Evolutionary conservation across 1,140 invertebrate genomes (phyloP).

Genomic region (Samia ricini): DNA sequence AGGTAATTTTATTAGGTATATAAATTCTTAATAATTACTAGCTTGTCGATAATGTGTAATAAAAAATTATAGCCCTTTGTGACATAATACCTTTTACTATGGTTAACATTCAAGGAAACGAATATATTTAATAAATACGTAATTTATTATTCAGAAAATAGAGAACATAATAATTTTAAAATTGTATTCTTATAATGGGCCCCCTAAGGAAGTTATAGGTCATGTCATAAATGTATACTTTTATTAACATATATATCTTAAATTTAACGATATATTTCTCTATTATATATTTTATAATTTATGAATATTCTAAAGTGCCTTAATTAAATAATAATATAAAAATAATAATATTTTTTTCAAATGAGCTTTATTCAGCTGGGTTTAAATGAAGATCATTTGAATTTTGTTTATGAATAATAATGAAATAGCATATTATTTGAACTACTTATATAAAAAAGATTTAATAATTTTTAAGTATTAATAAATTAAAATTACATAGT

Average conservation of each 20-base stretch:
- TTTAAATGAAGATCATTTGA: slow-evolving; percentile 56
- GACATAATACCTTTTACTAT: neutral
- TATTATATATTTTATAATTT: slow-evolving; percentile 38
- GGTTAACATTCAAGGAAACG: neutral
- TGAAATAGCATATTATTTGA: neutral
- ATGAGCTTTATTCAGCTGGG: slow-evolving; percentile 67
- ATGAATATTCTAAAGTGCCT: slow-evolving; percentile 29
- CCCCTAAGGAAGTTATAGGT: slow-evolving; percentile 43
- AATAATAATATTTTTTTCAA: slow-evolving; percentile 38
- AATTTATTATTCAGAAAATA: slow-evolving; percentile 55
- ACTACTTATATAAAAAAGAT: slow-evolving; percentile 12
- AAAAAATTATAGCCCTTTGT: neutral
- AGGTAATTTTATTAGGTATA: slow-evolving; percentile 41
- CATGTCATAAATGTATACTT: slow-evolving; percentile 38
- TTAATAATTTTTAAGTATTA: too few relatives aligned
- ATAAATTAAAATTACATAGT: slow-evolving; percentile 17
- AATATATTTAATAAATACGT: slow-evolving; percentile 3
- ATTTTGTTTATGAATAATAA: slow-evolving; percentile 13
- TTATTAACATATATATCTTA: slow-evolving; percentile 44
- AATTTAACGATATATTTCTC: slow-evolving; percentile 43
- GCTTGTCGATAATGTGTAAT: neutral
- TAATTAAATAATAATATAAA: slow-evolving; percentile 13
- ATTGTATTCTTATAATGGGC: slow-evolving; percentile 38
- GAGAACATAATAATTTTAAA: slow-evolving; percentile 41
- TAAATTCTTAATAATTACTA: slow-evolving; percentile 10